phyloP scores from a whole-genome alignment of 1,140 invertebrate genomes.

The Drosophila mayri region DNA sequence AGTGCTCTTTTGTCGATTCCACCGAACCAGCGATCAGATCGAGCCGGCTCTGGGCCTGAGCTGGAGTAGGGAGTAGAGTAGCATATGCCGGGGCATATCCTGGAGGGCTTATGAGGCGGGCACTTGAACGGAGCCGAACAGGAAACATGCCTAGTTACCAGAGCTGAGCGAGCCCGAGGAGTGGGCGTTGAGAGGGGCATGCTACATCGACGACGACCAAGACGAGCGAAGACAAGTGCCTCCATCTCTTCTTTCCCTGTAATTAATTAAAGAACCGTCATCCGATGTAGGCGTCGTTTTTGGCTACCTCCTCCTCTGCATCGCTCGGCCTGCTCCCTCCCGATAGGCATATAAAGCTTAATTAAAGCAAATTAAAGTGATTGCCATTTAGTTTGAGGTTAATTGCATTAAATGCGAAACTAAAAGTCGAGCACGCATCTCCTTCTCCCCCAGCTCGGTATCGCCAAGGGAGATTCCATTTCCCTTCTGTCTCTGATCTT shows the following conservation, averaged over 20 bases:
- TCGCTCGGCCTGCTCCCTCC: slow-evolving; percentile 13
- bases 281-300: slow-evolving; percentile 65
- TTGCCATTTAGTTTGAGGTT: slow-evolving; percentile 84
- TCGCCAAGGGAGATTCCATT: slow-evolving; percentile 12
- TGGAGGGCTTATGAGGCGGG: slow-evolving; percentile 42
- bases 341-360: slow-evolving; percentile 79
- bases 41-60: slow-evolving; percentile 6
- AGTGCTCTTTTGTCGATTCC: slow-evolving; percentile 58
- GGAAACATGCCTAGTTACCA: slow-evolving; percentile 61
- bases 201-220: neutral
- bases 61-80: neutral
- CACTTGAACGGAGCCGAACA: slow-evolving; percentile 52
- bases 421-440: slow-evolving; percentile 60
- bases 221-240: slow-evolving; percentile 23
- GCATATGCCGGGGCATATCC: slow-evolving; percentile 51
- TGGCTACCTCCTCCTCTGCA: slow-evolving; percentile 26
- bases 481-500: slow-evolving; percentile 9
- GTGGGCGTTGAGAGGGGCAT: neutral
- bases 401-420: slow-evolving; percentile 83
- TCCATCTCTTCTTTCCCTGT: slow-evolving; percentile 28
- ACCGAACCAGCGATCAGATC: slow-evolving; percentile 41
- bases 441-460: slow-evolving; percentile 6
- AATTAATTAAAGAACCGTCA: slow-evolving; percentile 72
- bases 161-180: neutral
- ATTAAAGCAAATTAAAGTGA: slow-evolving; percentile 84